These are phyloP conservation scores for Pomacea maculata DNA, from an alignment of 1,140 invertebrate genomes.

Conservation along the genomic window DNA sequence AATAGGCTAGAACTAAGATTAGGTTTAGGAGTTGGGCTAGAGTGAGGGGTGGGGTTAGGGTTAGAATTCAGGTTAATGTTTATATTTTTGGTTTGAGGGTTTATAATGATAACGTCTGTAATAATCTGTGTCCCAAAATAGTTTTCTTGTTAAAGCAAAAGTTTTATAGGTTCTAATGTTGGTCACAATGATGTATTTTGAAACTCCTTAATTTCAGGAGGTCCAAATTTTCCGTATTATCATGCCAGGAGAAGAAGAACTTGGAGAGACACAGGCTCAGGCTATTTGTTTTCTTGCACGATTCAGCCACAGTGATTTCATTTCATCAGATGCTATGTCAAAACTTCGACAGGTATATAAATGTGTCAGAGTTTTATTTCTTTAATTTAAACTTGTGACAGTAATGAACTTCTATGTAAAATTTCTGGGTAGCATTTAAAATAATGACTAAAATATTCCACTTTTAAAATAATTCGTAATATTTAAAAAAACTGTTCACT, in stretches of 20 bases:
- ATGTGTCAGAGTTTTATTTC: background rate
- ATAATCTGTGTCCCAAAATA: too few species aligned
- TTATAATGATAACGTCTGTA: too few species aligned
- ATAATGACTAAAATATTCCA: too few species aligned
- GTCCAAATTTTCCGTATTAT: slow-evolving; percentile 90
- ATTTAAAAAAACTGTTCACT: too few species aligned
- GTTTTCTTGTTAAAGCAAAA: too few species aligned
- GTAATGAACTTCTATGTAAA: background rate
- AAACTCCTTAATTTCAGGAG: slow-evolving; percentile 73
- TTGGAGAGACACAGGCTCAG: slow-evolving; percentile 89
- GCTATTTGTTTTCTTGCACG: slow-evolving; percentile 91
- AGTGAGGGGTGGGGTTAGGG: too few species aligned
- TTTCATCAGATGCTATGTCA: slow-evolving; percentile 96
- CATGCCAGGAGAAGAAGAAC: slow-evolving; percentile 94
- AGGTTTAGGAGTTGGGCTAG: too few species aligned
- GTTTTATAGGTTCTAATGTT: too few species aligned
- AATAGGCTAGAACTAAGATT: too few species aligned
- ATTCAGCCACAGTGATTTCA: slow-evolving; percentile 87
- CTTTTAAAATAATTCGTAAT: too few species aligned
- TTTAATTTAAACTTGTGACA: background rate
- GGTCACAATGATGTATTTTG: background rate
- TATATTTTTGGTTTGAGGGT: too few species aligned
- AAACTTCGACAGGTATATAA: slow-evolving; percentile 85
- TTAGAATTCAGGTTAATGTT: too few species aligned
- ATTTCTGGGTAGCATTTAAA: background rate